Evolutionary conservation across 2,797 vertebrate species (phyloP).

Genomic region (Malurus leucopterus): DNA sequence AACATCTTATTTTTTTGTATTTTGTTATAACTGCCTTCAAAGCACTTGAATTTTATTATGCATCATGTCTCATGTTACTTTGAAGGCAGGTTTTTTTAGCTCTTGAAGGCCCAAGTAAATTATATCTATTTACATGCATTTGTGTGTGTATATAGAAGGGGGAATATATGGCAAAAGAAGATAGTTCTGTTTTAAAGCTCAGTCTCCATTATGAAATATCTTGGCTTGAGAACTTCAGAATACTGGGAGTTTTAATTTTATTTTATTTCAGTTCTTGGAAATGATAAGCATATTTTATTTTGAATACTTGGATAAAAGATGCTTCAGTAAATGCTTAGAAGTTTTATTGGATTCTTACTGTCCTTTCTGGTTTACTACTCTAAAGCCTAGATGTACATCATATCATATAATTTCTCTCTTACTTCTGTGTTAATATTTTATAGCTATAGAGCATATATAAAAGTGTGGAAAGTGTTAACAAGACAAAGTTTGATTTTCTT

Average conservation of each 20-base stretch:
- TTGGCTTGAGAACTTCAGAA: neutral
- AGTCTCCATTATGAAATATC: neutral
- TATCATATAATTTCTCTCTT: neutral
- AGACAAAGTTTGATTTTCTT: neutral
- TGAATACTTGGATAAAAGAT: neutral
- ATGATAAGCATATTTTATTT: neutral
- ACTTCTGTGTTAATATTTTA: neutral
- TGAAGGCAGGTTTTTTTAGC: neutral
- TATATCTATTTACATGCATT: neutral
- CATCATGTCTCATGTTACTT: neutral
- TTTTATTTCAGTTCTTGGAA: neutral
- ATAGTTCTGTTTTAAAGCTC: neutral
- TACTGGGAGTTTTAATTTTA: neutral
- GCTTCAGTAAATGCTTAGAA: neutral
- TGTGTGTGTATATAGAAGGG: neutral
- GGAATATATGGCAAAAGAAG: neutral
- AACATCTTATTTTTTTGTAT: neutral
- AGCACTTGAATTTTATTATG: neutral
- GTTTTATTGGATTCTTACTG: neutral
- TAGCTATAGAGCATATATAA: neutral
- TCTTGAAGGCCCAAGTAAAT: neutral
- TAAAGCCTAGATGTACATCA: rapidly evolving
- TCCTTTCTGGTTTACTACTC: neutral
- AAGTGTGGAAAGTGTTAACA: neutral
- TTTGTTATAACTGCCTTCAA: neutral